A percentile compares a stretch with the other conserved stretches of the same genome.
These are phyloP conservation scores for Beris chalybata DNA, from an alignment of 2,888 invertebrate genomes.

Conservation along the genomic window DNA sequence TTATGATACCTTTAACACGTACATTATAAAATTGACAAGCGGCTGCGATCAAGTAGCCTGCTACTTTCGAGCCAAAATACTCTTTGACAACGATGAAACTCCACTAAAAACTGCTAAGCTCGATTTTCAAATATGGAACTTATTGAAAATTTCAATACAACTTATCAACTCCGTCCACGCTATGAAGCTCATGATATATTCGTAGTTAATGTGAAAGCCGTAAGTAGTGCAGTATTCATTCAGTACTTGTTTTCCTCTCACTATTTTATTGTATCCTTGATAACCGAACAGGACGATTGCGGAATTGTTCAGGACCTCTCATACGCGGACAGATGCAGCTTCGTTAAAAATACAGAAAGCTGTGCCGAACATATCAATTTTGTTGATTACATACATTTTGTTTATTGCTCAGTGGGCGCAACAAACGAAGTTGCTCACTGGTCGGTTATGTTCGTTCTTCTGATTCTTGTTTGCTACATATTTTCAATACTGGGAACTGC, in stretches of 20 bases:
- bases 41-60: too few species aligned
- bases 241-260: not conserved
- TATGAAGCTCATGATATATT: slow-evolving; percentile 40
- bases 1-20: too few species aligned
- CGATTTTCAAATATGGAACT: slow-evolving; percentile 29
- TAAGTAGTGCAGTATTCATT: slow-evolving; percentile 22
- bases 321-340: slow-evolving; percentile 50
- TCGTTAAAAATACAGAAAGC: slow-evolving; percentile 48
- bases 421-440: slow-evolving; percentile 36
- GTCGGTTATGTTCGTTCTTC: slow-evolving; percentile 36
- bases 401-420: slow-evolving; percentile 52
- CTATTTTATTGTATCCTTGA: not conserved
- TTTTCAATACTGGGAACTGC: slow-evolving; percentile 61
- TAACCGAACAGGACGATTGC: slow-evolving; percentile 43
- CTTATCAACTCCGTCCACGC: slow-evolving; percentile 38
- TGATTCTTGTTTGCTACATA: slow-evolving; percentile 51
- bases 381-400: slow-evolving; percentile 51
- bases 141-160: slow-evolving; percentile 41
- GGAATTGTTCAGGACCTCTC: slow-evolving; percentile 50
- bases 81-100: too few species aligned
- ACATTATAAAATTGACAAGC: too few species aligned
- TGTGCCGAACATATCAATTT: slow-evolving; percentile 47
- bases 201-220: slow-evolving; percentile 36
- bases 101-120: too few species aligned
- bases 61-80: too few species aligned